phyloP scores from a whole-genome alignment of 2,113 vertebrate genomes.

The Halcyon senegalensis region DNA sequence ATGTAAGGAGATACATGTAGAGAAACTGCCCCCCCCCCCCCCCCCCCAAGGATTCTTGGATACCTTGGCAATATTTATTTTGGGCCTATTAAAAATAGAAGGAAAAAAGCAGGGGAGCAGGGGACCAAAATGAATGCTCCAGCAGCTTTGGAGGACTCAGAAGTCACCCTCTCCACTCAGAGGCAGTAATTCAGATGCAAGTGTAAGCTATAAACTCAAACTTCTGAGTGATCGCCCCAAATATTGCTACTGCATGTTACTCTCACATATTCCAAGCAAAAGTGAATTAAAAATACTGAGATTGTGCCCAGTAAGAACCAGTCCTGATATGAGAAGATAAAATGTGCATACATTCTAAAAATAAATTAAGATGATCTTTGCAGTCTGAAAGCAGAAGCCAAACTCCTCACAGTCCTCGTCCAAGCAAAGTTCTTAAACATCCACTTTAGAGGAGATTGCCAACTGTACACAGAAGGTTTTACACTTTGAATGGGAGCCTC shows the following conservation, averaged over 20 bases:
- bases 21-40: not conserved
- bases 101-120: not conserved
- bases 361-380: not conserved
- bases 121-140: not conserved
- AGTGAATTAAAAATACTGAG: not conserved
- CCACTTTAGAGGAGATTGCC: not conserved
- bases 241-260: not conserved
- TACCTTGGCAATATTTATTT: not conserved
- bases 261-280: not conserved
- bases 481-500: not conserved
- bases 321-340: not conserved
- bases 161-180: not conserved
- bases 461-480: not conserved
- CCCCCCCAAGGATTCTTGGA: not conserved
- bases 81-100: constrained; percentile 16
- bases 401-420: not conserved
- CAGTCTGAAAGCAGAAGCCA: not conserved
- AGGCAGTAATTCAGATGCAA: not conserved
- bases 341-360: not conserved
- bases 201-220: not conserved
- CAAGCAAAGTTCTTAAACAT: not conserved
- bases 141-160: not conserved
- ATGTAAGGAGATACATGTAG: constrained; percentile 9
- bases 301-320: not conserved
- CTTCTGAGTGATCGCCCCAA: not conserved